phyloP scores from a whole-genome alignment of 2,797 vertebrate genomes.

The Tragopan temminckii region DNA sequence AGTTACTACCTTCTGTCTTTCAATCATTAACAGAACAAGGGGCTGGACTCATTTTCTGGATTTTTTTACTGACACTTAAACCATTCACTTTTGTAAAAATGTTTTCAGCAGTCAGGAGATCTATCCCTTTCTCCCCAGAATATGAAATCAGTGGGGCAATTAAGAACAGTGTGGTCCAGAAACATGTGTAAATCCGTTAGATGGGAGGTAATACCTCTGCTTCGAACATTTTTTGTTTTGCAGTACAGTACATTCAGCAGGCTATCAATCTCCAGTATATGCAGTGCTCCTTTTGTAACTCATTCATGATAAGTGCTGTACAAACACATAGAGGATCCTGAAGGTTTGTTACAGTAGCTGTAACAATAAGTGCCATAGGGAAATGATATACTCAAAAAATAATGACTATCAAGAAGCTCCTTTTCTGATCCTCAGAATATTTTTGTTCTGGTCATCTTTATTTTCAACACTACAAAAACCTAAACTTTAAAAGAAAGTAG shows the following conservation, averaged over 20 bases:
- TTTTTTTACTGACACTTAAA: accelerated
- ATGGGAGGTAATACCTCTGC: background rate
- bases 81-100: background rate
- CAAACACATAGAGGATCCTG: background rate
- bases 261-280: background rate
- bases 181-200: background rate
- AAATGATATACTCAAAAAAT: background rate
- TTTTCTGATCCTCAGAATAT: conserved; percentile 12
- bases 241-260: background rate
- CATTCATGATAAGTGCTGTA: background rate
- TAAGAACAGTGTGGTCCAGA: background rate
- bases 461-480: background rate
- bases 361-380: background rate
- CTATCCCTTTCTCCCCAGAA: background rate
- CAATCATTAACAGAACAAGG: background rate
- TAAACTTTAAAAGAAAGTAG: background rate
- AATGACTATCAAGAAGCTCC: background rate
- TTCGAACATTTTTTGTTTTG: background rate
- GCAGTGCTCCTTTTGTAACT: background rate
- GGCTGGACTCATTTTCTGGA: background rate
- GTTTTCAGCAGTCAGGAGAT: background rate
- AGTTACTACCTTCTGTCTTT: background rate
- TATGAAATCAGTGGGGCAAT: background rate
- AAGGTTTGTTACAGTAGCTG: background rate
- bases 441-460: conserved; percentile 5